A percentile compares a stretch with the other conserved stretches of the same genome.
Conservation (phyloP, 1,140 invertebrate genomes). For the Zaprionus kolodkinae region DNA sequence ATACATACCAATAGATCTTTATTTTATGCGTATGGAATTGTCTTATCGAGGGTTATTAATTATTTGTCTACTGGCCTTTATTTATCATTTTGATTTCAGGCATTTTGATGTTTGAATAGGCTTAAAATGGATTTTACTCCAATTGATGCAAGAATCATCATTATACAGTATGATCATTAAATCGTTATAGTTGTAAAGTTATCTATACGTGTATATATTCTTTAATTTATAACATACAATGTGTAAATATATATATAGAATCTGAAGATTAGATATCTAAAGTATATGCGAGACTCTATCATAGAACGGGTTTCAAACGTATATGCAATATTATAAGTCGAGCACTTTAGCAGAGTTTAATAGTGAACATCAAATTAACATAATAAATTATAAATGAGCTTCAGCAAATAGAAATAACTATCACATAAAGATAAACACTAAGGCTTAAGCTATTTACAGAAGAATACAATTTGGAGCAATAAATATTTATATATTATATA, state of each 20-base stretch:
- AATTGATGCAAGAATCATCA: neutral
- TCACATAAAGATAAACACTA: slow-evolving; percentile 73
- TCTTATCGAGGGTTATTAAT: slow-evolving; percentile 24
- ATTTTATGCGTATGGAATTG: slow-evolving; percentile 17
- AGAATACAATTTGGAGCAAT: slow-evolving; percentile 32
- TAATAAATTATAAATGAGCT: slow-evolving; percentile 55
- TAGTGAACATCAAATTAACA: slow-evolving; percentile 27
- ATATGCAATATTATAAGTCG: slow-evolving; percentile 25
- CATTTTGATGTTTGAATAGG: slow-evolving; percentile 4
- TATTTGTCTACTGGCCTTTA: slow-evolving; percentile 18
- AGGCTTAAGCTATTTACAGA: slow-evolving; percentile 71
- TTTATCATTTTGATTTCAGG: neutral
- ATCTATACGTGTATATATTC: neutral
- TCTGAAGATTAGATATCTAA: neutral
- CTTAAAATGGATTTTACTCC: slow-evolving; percentile 6
- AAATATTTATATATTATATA: slow-evolving; percentile 20
- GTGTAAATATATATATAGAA: neutral
- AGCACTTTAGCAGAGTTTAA: slow-evolving; percentile 18
- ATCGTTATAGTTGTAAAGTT: neutral
- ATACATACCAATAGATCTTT: neutral
- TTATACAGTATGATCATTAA: neutral
- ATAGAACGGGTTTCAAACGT: neutral
- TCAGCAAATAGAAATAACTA: slow-evolving; percentile 72
- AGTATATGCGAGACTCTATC: slow-evolving; percentile 2
- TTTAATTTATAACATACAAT: neutral